Percentiles rank a stretch among this genome's conserved stretches.
Evolutionary conservation across 2,113 vertebrate species (phyloP).

Genomic region (Protomyctophum bolini): DNA sequence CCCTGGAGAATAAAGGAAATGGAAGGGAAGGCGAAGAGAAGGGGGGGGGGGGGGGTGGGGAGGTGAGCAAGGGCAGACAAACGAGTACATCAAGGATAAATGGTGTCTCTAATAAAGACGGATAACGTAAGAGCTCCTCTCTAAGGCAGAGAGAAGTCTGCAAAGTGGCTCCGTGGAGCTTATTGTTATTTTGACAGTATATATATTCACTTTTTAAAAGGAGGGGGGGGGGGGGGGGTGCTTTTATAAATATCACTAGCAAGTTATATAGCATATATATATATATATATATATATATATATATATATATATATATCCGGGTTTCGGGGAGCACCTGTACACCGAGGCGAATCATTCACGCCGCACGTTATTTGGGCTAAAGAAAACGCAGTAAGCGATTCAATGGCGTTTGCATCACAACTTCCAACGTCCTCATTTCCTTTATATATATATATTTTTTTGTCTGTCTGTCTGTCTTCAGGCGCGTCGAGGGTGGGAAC

Average conservation of each 20-base stretch:
- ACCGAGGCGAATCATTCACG: constrained; percentile 19
- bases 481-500: not conserved
- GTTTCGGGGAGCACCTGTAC: constrained; percentile 30
- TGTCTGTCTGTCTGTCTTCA: not conserved
- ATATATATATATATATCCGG: not conserved
- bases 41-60: not conserved
- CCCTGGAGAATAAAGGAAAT: constrained; percentile 55
- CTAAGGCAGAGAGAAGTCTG: constrained; percentile 9
- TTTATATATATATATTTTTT: not conserved
- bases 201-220: constrained; percentile 22
- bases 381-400: not conserved
- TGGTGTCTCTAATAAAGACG: constrained; percentile 58
- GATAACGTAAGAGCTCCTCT: constrained; percentile 37
- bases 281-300: not conserved
- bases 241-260: constrained; percentile 47
- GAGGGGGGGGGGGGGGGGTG: too few relatives aligned
- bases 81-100: constrained; percentile 52
- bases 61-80: constrained; percentile 6
- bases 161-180: not conserved
- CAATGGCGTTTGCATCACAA: not conserved
- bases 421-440: not conserved
- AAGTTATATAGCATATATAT: constrained; percentile 51
- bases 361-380: not conserved
- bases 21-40: not conserved
- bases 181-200: constrained; percentile 20